Base-by-base conservation (phyloP, 2,797 vertebrate species). In the Synaphobranchus kaupii region DNA sequence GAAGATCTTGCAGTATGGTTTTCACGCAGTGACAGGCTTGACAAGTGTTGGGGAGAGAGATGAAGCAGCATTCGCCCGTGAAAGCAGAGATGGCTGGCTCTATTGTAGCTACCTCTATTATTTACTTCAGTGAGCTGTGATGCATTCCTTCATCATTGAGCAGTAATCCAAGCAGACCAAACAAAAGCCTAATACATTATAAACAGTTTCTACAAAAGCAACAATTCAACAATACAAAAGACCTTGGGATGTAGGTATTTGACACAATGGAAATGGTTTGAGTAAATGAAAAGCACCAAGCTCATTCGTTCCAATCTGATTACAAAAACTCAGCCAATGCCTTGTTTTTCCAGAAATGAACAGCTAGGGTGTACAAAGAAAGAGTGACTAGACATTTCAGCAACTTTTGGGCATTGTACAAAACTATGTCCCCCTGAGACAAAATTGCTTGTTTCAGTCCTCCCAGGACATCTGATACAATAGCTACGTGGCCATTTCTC, bases 401-500 rank as follows among this genome's bases (percentile, higher is more conserved):
- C 6, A 54, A 7, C 17, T 28, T 87, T 93, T 91, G 90, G 87
- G 89, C 88, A 88, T 92, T 89, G 91, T 92, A 91, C 92, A 93
- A 92, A 60, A 85, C 90, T 92, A 93, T 88, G 89, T 93, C 93
- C 92, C 81, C 10, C 20, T 3, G 82, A 15, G 76, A 85, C 85
- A 88, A 92, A 93, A 93, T 92, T 90, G 92, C 90, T 83, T 88
- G 90, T 8, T 1, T 25, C 83, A 92, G 90, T 91, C 89, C 63
- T 89, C 91, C 52, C 10, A 63, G 87, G 83, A 85, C 34, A 66
- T 85, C 91, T 86, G 4, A 93, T 94, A 93, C 91, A 92, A 95
- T 93, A 94, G 92, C 87, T 88, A 89, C 86, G 93, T 60, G 93
- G 88, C 94, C 92, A 91, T 94, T 95, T 95, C 93, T 94, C 92